Base-by-base conservation (phyloP, 2,113 vertebrate genomes). In the Nasalis larvatus region DNA sequence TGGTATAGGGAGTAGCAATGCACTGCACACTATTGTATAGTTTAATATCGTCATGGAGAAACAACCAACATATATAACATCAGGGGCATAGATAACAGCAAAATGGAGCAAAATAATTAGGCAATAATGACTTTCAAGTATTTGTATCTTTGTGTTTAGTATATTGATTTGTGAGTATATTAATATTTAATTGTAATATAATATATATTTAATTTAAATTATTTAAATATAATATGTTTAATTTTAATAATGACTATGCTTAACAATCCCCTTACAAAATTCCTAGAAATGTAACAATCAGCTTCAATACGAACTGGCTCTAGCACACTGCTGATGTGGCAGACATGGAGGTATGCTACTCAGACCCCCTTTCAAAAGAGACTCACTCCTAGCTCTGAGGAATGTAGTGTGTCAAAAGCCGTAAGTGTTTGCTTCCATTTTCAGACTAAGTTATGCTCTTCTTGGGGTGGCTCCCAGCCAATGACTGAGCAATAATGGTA, bases 11-110 rank as follows among this genome's bases (percentile, higher is more conserved):
- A n/a, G 80, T 49, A 95, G 10, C 30, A 18, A 45, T 56, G 23
- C 3, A n/a, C 0, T 2, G 1, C 14, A 17, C 3, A 4, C 32
- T 16, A 52, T 58, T 58, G 25, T 14, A 49, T 7, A 69, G n/a
- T 32, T 32, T 23, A 63, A 30, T n/a, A 13, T 37, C 37, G 20
- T 69, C 32, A 71, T 2, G 27, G 4, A 54, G 83, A 30, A 47
- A 58, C 9, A 83, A 17, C 1, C 0, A 2, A 88, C 37, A 58
- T 18, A 32, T 18, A 47, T 1, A 40, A 35, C 49, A 40, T 58
- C 90, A 76, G 37, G 56, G 68, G 27, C 47, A n/a, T 0, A 82
- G 40, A 42, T 17, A 37, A 52, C 0, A 63, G 42, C 5, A 11
- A 30, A 11, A 78, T 71, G 14, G 16, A 78, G 37, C 47, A 8